phyloP scores from a whole-genome alignment of 2,797 vertebrate species.

The Tapera naevia region DNA sequence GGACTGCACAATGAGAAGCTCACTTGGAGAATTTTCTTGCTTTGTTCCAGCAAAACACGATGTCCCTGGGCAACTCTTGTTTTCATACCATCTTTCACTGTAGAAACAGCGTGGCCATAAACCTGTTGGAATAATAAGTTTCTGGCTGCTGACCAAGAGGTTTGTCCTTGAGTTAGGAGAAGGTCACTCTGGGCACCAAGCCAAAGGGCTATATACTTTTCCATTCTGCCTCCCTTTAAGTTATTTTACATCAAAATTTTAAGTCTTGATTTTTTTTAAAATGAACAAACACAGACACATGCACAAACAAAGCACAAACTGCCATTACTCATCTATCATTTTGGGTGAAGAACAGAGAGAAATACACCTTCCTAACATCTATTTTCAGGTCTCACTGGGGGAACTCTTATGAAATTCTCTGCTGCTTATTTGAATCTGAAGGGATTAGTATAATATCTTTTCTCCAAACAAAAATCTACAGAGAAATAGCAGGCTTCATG shows the following conservation, averaged over 20 bases:
- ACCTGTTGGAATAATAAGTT: not conserved
- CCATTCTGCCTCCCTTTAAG: not conserved
- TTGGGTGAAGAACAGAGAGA: not conserved
- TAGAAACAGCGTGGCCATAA: not conserved
- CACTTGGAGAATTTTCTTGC: not conserved
- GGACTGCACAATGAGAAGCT: not conserved
- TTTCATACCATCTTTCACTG: slow-evolving; percentile 9
- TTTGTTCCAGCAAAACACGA: not conserved
- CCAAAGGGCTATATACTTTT: not conserved
- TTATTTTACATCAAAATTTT: not conserved
- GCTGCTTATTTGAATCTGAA: not conserved
- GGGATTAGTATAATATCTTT: not conserved
- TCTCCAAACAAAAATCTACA: not conserved
- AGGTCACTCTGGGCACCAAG: not conserved
- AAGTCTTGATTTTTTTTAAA: not conserved
- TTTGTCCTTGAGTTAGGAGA: not conserved
- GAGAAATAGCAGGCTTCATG: not conserved
- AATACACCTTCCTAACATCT: not conserved
- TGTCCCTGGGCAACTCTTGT: not conserved
- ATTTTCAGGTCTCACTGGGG: not conserved
- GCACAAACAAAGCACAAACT: not conserved
- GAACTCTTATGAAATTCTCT: not conserved
- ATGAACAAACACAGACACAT: not conserved
- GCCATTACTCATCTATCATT: not conserved
- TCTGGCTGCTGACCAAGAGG: not conserved